Evolutionary conservation across 2,888 invertebrate genomes (phyloP), one percentile per base, ranked within the genome.

Genomic region (Carcina quercana): DNA sequence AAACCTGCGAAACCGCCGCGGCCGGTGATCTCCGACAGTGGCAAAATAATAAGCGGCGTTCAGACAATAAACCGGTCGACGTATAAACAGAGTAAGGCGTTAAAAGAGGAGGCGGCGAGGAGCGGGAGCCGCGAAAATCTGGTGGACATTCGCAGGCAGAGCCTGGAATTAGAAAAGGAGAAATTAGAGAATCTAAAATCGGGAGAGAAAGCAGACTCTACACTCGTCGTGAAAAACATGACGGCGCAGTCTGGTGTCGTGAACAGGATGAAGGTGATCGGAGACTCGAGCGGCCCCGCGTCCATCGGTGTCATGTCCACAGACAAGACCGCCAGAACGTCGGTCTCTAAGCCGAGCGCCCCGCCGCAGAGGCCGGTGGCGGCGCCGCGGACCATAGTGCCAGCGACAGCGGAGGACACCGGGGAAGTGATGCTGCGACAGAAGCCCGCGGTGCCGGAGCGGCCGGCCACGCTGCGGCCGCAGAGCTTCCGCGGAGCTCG

Each of bases 361-460:
- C 89, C 90, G 11, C 65, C 65, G 47, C 65, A 66, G 17, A 61
- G 79, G n/a, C 85, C 85, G 3, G 72, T 80, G 14, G 84, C 85
- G 12, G 74, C 85, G 36, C 85, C 86, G 33, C 64, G 85, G 28
- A 79, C 82, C 12, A 49, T 74, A 27, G 40, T 72, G 37, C 73
- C 75, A 11, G 19, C 37, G 5, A 38, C 54, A 41, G 63, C 59
- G 10, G 59, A 58, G 10, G 62, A 60, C 13, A 68, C 68, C 14
- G 68, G 53, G 17, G 70, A 67, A 26, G 87, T 89, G 25, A 85
- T 84, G 55, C 61, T 89, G 43, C 83, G 89, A 14, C 79, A 87
- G 59, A 94, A 94, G 69, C 94, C 94, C 4, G 91, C 91, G 30
- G 88, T 94, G 45, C 94, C 94, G 29, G 93, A 93, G 65, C 86